A percentile compares a stretch with the other conserved stretches of the same genome.
Evolutionary conservation across 2,888 invertebrate species (phyloP).

Genomic region (Julus scandinavius): DNA sequence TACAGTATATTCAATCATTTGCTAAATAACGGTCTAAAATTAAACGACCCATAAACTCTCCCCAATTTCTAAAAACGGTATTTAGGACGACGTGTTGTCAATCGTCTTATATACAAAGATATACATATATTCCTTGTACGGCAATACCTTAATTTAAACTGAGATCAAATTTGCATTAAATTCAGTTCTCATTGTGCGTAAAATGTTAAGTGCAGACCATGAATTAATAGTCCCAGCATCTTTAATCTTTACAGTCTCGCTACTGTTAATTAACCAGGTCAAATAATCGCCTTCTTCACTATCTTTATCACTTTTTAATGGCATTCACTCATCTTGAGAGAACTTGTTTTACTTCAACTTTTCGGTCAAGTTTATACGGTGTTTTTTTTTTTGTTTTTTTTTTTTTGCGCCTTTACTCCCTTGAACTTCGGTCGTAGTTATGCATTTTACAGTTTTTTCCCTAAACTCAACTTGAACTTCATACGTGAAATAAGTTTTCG

Average conservation of each 20-base stretch:
- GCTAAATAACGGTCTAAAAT: too few relatives aligned
- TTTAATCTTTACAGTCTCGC: background rate
- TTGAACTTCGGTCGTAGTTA: background rate
- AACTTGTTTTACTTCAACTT: constrained; percentile 14
- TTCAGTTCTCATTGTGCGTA: background rate
- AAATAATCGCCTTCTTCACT: constrained; percentile 8
- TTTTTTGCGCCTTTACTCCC: background rate
- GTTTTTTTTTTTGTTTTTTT: background rate
- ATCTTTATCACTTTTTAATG: constrained; percentile 31
- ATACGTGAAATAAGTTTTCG: constrained; percentile 29
- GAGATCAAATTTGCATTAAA: background rate
- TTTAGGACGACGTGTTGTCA: too few relatives aligned
- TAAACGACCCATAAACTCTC: too few relatives aligned
- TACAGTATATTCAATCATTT: too few relatives aligned
- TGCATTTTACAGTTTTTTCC: constrained; percentile 26
- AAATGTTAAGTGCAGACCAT: background rate
- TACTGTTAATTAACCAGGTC: constrained; percentile 39
- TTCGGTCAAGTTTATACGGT: constrained; percentile 29
- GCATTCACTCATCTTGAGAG: background rate
- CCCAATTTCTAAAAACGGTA: too few relatives aligned
- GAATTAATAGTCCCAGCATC: background rate
- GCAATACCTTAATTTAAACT: background rate
- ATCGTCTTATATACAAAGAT: too few relatives aligned
- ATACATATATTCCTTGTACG: too few relatives aligned
- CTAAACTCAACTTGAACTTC: constrained; percentile 38